A percentile compares a stretch with the other conserved stretches of the same genome.
These are phyloP conservation scores for Euborellia annulipes DNA, from an alignment of 1,140 invertebrate species.

Conservation along the genomic window DNA sequence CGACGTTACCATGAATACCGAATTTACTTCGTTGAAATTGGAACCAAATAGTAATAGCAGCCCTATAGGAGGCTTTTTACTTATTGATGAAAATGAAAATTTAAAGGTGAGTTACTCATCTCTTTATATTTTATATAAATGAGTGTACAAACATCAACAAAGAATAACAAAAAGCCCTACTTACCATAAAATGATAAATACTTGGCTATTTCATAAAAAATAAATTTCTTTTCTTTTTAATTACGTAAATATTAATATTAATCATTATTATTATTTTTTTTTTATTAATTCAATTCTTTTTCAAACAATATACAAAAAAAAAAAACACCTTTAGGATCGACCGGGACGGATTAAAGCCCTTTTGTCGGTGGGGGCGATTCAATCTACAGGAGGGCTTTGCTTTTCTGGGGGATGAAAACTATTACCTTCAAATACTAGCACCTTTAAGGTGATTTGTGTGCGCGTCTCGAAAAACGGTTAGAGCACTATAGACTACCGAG, in stretches of 20 bases:
- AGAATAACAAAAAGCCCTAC: not conserved
- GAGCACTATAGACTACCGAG: too few species aligned
- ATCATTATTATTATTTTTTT: too few species aligned
- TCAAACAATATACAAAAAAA: too few species aligned
- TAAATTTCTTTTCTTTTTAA: not conserved
- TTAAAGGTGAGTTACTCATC: slow-evolving; percentile 17
- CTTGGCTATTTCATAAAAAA: not conserved
- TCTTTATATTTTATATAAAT: not conserved
- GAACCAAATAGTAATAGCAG: slow-evolving; percentile 13
- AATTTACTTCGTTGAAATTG: slow-evolving; percentile 20
- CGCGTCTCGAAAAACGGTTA: too few species aligned
- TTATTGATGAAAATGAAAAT: slow-evolving; percentile 37
- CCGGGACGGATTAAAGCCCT: too few species aligned
- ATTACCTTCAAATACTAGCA: too few species aligned
- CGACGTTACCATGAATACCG: slow-evolving; percentile 19
- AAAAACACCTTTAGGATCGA: too few species aligned
- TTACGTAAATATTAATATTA: not conserved
- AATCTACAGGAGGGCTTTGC: too few species aligned
- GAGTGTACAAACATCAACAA: not conserved
- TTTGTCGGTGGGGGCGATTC: too few species aligned
- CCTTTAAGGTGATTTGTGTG: too few species aligned
- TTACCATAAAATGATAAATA: not conserved
- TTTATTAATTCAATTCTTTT: too few species aligned
- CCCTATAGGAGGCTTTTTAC: slow-evolving; percentile 29
- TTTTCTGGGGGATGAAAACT: too few species aligned